Conservation (phyloP, 2,888 invertebrate species). For the Callyntrura guangdongensis region DNA sequence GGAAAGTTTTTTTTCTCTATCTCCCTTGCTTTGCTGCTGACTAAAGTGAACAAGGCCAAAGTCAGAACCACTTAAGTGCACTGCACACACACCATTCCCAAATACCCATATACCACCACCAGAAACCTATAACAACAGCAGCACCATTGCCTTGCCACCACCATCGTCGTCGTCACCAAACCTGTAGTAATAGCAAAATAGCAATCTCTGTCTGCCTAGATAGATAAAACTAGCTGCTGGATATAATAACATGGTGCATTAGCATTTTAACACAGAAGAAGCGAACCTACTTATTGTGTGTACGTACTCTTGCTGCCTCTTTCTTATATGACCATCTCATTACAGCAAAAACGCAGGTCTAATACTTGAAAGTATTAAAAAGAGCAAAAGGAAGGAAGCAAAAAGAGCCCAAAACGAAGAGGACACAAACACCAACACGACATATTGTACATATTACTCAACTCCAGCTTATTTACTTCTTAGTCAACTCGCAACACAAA, state of each 20-base stretch:
- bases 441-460: too few relatives aligned
- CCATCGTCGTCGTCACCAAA: background rate
- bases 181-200: conserved; percentile 15
- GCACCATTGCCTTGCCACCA: background rate
- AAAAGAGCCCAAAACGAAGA: conserved; percentile 4
- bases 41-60: conserved; percentile 68
- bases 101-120: conserved; percentile 54
- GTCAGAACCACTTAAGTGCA: conserved; percentile 67
- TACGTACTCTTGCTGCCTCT: background rate
- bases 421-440: background rate
- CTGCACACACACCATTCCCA: conserved; percentile 15
- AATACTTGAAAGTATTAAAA: conserved; percentile 4
- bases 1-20: conserved; percentile 7
- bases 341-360: background rate
- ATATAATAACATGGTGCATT: conserved; percentile 1
- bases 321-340: background rate
- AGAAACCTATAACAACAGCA: background rate
- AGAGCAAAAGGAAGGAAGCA: conserved; percentile 25
- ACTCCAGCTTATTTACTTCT: conserved; percentile 7
- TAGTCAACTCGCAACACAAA: background rate
- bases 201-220: background rate
- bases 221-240: conserved; percentile 6
- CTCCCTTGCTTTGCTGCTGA: background rate
- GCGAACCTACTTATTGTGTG: too few relatives aligned
- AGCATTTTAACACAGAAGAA: conserved; percentile 19